Conservation (phyloP, 2,888 invertebrate species). For the Morpho helenor region DNA sequence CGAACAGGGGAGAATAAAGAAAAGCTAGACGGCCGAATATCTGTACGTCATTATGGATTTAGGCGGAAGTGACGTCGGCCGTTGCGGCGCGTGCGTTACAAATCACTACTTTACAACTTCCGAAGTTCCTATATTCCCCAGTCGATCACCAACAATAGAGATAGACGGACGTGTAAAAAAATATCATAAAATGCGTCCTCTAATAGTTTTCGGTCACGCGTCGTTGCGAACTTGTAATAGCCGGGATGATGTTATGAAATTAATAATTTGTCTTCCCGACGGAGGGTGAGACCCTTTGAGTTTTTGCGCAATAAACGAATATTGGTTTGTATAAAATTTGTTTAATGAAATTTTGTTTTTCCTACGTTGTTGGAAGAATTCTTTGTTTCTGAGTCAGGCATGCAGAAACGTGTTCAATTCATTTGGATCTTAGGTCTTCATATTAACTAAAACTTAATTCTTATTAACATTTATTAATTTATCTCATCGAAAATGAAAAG, state of each 20-base stretch:
- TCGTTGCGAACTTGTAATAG: conserved; percentile 59
- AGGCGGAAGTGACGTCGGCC: conserved; percentile 69
- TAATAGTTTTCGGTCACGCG: conserved; percentile 70
- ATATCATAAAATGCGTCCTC: conserved; percentile 40
- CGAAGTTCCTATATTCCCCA: conserved; percentile 58
- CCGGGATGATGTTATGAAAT: conserved; percentile 67
- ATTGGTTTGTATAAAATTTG: conserved; percentile 8
- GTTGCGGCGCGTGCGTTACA: conserved; percentile 78
- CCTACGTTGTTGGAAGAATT: no score
- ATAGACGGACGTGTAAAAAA: conserved; percentile 55
- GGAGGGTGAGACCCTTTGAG: conserved; percentile 37
- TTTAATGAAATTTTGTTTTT: background rate
- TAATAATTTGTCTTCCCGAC: conserved; percentile 69
- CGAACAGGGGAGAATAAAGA: conserved; percentile 42
- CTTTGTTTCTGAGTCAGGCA: no score
- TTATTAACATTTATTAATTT: no score
- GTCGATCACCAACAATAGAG: conserved; percentile 47
- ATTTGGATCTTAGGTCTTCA: no score
- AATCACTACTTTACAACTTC: conserved; percentile 80
- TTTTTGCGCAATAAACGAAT: conserved; percentile 14
- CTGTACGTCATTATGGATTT: conserved; percentile 61
- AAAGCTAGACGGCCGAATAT: conserved; percentile 10
- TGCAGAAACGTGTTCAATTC: no score
- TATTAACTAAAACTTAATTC: background rate
- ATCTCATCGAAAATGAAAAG: no score